These are phyloP conservation scores for Halocynthia roretzi DNA, from an alignment of 23 tunicate species.

Conservation along the genomic window DNA sequence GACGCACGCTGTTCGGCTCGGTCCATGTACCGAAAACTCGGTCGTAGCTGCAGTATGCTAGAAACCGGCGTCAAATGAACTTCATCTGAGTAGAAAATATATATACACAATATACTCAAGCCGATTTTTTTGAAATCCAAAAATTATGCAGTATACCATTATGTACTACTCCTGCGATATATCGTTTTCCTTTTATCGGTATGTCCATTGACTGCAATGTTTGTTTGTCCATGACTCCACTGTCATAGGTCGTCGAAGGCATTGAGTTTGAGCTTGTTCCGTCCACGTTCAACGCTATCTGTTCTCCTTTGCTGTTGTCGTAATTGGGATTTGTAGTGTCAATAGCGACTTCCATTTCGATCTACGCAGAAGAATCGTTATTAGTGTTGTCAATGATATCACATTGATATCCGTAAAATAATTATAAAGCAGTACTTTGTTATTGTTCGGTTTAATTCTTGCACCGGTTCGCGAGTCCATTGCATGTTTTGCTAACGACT, in stretches of 20 bases:
- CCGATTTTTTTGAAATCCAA: not conserved
- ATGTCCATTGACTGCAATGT: constrained; percentile 31
- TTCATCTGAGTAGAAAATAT: constrained; percentile 13
- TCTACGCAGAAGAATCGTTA: not conserved
- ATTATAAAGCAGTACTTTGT: constrained; percentile 17
- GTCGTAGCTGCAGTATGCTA: constrained; percentile 56
- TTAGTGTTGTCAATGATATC: not conserved
- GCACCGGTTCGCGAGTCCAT: constrained; percentile 43
- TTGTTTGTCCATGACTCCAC: constrained; percentile 65
- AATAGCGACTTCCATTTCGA: constrained; percentile 56
- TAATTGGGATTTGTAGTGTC: constrained; percentile 71
- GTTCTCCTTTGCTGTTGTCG: constrained; percentile 82
- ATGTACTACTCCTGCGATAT: constrained; percentile 39
- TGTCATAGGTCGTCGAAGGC: constrained; percentile 47
- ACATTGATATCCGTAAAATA: not conserved
- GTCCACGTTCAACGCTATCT: constrained; percentile 80
- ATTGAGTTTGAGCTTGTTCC: constrained; percentile 27
- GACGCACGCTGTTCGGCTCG: constrained; percentile 64
- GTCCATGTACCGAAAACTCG: constrained; percentile 80
- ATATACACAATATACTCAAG: not conserved
- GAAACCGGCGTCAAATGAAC: constrained; percentile 58
- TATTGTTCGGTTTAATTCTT: constrained; percentile 61
- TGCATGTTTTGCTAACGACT: constrained; percentile 13
- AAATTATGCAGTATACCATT: constrained; percentile 13
- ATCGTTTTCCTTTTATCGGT: constrained; percentile 40